phyloP scores from a whole-genome alignment of 2,113 vertebrate species.

The Microcebus lehilahytsara region DNA sequence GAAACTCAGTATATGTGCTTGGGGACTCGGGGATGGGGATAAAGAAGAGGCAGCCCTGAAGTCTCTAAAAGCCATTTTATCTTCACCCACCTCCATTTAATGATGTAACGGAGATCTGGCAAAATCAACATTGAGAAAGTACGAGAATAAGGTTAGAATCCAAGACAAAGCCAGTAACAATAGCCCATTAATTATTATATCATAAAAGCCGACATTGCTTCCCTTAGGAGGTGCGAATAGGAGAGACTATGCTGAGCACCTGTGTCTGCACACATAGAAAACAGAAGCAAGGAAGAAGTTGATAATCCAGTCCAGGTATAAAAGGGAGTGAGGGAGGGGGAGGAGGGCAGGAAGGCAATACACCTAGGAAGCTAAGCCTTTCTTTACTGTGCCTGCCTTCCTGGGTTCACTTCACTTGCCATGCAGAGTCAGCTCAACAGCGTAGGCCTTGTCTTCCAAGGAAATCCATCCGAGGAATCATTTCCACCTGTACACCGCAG shows the following conservation, averaged over 20 bases:
- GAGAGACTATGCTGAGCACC: background rate
- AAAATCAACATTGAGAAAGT: background rate
- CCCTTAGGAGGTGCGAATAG: background rate
- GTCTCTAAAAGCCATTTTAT: background rate
- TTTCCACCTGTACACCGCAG: constrained; percentile 45
- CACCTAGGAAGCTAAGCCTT: background rate
- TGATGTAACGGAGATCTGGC: background rate
- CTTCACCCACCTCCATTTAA: background rate
- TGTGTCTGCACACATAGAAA: background rate
- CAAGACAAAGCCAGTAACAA: background rate
- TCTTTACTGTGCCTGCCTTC: constrained; percentile 3
- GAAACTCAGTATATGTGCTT: background rate
- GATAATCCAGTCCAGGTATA: background rate
- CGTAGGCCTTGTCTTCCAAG: background rate
- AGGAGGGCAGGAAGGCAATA: background rate
- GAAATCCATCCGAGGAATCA: background rate
- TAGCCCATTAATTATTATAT: background rate
- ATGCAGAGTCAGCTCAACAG: background rate
- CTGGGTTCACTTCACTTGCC: background rate
- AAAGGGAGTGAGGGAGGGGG: background rate
- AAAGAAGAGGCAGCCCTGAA: background rate
- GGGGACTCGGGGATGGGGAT: background rate
- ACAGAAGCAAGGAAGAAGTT: background rate
- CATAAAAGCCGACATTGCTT: background rate
- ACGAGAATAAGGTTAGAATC: background rate